phyloP scores from a whole-genome alignment of 2,113 vertebrate species.

The Cyanocitta stelleri region DNA sequence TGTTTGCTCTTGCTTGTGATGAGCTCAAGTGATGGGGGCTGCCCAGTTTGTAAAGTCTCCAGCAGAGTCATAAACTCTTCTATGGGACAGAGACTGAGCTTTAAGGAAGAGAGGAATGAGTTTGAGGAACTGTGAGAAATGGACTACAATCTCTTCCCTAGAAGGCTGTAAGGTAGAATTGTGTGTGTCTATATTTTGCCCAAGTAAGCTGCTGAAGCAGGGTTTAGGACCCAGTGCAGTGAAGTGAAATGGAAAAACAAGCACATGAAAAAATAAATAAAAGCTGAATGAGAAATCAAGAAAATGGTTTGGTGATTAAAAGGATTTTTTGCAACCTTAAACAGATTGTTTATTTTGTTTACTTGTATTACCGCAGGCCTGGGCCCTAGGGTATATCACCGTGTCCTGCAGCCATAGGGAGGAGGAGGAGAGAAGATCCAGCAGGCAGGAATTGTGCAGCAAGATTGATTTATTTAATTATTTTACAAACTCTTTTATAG shows the following conservation, averaged over 20 bases:
- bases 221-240: not conserved
- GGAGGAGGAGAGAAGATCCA: no score
- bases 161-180: not conserved
- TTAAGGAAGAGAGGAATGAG: not conserved
- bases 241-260: not conserved
- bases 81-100: not conserved
- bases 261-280: rapidly evolving
- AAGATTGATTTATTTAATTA: no score
- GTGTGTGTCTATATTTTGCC: not conserved
- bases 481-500: no score
- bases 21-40: not conserved
- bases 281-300: not conserved
- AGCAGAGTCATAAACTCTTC: not conserved
- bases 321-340: not conserved
- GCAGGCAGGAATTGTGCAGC: no score
- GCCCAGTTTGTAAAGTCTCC: not conserved
- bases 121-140: not conserved
- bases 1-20: not conserved
- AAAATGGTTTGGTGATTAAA: not conserved
- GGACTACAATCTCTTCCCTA: not conserved
- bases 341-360: not conserved
- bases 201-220: not conserved
- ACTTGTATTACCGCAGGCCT: not conserved
- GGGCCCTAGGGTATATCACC: no score
- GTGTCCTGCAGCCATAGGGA: no score